Percentiles rank a stretch among this genome's conserved stretches.
phyloP scores from a whole-genome alignment of 2,113 vertebrate species.

The Cyprinus carpio region DNA sequence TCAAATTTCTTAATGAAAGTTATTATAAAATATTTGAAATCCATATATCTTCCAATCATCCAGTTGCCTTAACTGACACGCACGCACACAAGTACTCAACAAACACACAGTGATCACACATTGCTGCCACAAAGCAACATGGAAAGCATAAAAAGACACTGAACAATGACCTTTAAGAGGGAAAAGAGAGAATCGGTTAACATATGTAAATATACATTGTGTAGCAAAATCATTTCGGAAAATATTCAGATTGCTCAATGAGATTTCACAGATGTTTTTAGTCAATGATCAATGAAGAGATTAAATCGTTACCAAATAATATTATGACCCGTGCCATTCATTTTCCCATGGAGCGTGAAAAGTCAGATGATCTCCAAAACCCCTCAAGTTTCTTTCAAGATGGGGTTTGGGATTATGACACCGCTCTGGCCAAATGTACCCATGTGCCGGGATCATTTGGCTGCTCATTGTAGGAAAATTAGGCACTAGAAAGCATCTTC shows the following conservation, averaged over 20 bases:
- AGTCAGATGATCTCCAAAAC: conserved; percentile 47
- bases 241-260: neutral
- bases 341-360: conserved; percentile 50
- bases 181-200: conserved; percentile 36
- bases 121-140: conserved; percentile 65
- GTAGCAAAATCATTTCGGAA: neutral
- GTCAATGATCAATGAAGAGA: conserved; percentile 10
- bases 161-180: conserved; percentile 45
- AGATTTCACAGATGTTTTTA: conserved; percentile 31
- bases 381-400: neutral
- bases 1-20: conserved; percentile 14
- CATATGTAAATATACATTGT: neutral
- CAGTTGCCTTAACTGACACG: conserved; percentile 31
- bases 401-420: conserved; percentile 9
- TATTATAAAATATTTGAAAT: conserved; percentile 14
- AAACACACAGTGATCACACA: conserved; percentile 48
- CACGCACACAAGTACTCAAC: conserved; percentile 12
- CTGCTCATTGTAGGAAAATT: conserved; percentile 31
- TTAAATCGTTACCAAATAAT: neutral
- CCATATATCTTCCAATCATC: neutral
- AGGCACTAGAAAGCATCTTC: neutral
- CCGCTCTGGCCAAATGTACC: conserved; percentile 11
- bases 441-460: conserved; percentile 24
- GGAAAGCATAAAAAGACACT: conserved; percentile 68
- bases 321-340: neutral